Evolutionary conservation across 2,888 invertebrate genomes (phyloP).

Genomic region (Bursaphelenchus okinawaensis): DNA sequence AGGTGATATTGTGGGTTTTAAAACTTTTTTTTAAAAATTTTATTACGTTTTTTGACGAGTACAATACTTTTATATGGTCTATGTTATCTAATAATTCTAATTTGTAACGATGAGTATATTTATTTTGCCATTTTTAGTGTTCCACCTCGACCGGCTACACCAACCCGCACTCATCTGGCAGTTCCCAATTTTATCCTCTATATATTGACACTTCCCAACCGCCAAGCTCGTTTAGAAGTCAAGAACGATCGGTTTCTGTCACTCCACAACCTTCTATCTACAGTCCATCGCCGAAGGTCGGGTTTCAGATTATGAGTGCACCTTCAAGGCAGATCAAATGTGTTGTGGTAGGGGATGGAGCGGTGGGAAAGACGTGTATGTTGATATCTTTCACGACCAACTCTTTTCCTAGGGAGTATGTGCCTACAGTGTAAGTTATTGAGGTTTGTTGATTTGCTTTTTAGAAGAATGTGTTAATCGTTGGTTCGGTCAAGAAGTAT

Average conservation of each 20-base stretch:
- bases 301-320: background rate
- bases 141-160: background rate
- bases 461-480: too few species aligned
- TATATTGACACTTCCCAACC: background rate
- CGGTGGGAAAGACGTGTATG: conserved; percentile 66
- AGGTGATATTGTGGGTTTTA: background rate
- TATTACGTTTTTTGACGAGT: too few species aligned
- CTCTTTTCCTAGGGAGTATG: conserved; percentile 66
- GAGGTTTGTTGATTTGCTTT: background rate
- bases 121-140: too few species aligned
- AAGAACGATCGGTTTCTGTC: background rate
- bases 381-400: conserved; percentile 66
- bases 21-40: background rate
- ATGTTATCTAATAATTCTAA: too few species aligned
- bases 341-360: conserved; percentile 66
- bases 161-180: background rate
- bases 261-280: background rate
- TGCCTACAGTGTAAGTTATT: conserved; percentile 65
- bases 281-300: background rate
- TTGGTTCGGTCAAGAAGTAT: too few species aligned
- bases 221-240: background rate
- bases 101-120: too few species aligned
- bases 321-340: conserved; percentile 63
- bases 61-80: too few species aligned
- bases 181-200: background rate